Conservation (phyloP, 1,140 invertebrate species). For the Anastrepha ludens region DNA sequence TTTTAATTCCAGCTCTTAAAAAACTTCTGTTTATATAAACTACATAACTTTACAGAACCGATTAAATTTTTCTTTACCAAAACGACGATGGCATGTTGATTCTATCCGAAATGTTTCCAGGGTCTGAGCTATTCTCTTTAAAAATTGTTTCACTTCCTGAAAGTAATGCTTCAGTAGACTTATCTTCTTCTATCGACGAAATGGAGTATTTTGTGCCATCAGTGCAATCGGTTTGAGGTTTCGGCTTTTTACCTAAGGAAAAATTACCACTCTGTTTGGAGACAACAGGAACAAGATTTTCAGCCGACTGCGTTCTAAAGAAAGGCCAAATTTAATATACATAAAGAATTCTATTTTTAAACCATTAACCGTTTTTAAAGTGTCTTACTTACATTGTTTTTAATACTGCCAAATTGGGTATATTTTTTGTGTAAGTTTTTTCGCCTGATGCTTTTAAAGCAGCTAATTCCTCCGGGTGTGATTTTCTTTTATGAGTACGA, state of each 20-base stretch:
- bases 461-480: constrained; percentile 71
- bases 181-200: too few relatives aligned
- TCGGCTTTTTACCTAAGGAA: constrained; percentile 53
- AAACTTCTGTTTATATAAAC: too few relatives aligned
- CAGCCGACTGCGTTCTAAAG: constrained; percentile 54
- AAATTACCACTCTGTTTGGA: constrained; percentile 68
- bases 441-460: constrained; percentile 60
- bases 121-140: too few relatives aligned
- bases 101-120: too few relatives aligned
- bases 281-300: constrained; percentile 67
- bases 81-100: too few relatives aligned
- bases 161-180: too few relatives aligned
- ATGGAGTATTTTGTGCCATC: neutral
- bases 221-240: neutral
- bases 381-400: constrained; percentile 19
- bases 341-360: too few relatives aligned
- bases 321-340: neutral
- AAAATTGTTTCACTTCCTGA: too few relatives aligned
- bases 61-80: too few relatives aligned
- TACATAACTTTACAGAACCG: too few relatives aligned
- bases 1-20: too few relatives aligned
- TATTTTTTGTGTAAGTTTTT: constrained; percentile 68
- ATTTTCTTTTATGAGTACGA: constrained; percentile 71
- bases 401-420: neutral
- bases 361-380: too few relatives aligned